These are phyloP conservation scores for Albula glossodonta DNA, from an alignment of 2,113 vertebrate species.

Conservation along the genomic window DNA sequence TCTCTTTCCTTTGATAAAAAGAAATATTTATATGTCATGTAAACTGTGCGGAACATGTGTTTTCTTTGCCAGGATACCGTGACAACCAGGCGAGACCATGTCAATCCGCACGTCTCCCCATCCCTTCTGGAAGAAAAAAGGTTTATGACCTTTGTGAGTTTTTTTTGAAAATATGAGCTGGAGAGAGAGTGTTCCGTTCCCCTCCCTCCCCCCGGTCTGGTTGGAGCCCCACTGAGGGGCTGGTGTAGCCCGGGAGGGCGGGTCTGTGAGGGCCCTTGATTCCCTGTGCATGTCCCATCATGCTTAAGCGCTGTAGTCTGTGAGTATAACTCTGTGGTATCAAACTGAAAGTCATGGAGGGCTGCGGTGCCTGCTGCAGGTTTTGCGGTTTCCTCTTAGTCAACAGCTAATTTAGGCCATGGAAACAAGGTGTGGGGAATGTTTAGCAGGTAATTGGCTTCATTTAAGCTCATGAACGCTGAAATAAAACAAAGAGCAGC, in stretches of 20 bases:
- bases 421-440: too few relatives aligned
- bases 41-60: background rate
- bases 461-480: too few relatives aligned
- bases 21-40: background rate
- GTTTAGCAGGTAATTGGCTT: too few relatives aligned
- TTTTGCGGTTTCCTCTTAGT: too few relatives aligned
- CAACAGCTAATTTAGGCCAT: too few relatives aligned
- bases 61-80: background rate
- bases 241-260: background rate
- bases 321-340: conserved; percentile 5
- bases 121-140: background rate
- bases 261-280: conserved; percentile 11
- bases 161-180: too few relatives aligned
- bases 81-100: background rate
- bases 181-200: conserved; percentile 5
- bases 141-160: too few relatives aligned
- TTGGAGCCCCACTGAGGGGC: conserved; percentile 4
- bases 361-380: too few relatives aligned
- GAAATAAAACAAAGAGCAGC: too few relatives aligned
- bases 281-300: conserved; percentile 61
- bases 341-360: too few relatives aligned
- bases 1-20: background rate
- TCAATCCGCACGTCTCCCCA: background rate
- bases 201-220: conserved; percentile 6
- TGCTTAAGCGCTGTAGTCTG: conserved; percentile 56